phyloP scores from a whole-genome alignment of 2,113 vertebrate species.

The Pedionomus torquatus region DNA sequence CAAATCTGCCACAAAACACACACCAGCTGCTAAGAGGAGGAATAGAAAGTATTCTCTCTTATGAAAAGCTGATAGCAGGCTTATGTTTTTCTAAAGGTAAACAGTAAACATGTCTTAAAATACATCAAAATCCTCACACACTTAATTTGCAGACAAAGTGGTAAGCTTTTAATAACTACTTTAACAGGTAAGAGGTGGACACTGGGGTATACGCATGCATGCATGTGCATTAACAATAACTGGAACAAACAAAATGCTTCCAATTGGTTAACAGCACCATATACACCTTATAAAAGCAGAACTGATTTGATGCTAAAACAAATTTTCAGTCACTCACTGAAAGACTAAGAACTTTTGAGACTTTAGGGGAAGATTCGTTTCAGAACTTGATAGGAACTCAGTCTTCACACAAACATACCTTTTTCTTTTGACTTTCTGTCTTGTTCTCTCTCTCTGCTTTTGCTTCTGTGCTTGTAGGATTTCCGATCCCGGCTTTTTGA shows the following conservation, averaged over 20 bases:
- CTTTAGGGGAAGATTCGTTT: not conserved
- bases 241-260: not conserved
- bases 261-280: not conserved
- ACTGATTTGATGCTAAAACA: not conserved
- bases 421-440: conserved; percentile 94
- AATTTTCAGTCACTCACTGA: not conserved
- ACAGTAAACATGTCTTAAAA: not conserved
- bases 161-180: not conserved
- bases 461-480: conserved; percentile 91
- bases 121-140: not conserved
- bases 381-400: not conserved
- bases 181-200: not conserved
- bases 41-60: not conserved
- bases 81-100: not conserved
- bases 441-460: conserved; percentile 87
- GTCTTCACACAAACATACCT: conserved; percentile 79
- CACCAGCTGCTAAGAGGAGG: not conserved
- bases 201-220: not conserved
- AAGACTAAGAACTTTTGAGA: not conserved
- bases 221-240: not conserved
- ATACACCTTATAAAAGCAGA: not conserved
- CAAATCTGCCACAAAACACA: not conserved
- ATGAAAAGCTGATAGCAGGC: not conserved
- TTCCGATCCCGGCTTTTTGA: conserved; percentile 94
- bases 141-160: not conserved